Conservation (phyloP, 1,140 invertebrate genomes). For the Fopius arisanus region DNA sequence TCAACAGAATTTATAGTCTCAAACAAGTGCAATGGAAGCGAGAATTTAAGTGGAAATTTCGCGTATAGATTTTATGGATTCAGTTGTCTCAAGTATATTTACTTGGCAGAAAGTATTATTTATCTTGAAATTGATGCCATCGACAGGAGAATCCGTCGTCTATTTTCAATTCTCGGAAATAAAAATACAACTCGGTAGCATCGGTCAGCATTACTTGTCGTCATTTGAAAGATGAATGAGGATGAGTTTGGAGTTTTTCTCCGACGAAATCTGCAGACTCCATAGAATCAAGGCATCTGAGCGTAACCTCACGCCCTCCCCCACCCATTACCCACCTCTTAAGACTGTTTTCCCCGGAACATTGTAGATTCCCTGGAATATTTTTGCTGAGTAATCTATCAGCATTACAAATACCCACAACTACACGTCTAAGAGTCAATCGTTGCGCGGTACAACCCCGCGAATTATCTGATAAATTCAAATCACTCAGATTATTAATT, state of each 20-base stretch:
- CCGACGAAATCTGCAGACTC: neutral
- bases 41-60: no score
- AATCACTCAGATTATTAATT: no score
- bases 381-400: slow-evolving; percentile 53
- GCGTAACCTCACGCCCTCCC: slow-evolving; percentile 3
- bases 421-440: neutral
- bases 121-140: no score
- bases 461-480: no score
- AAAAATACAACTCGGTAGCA: slow-evolving; percentile 28
- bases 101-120: no score
- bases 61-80: no score
- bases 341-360: neutral
- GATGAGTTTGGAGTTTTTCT: neutral
- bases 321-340: neutral
- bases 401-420: slow-evolving; percentile 48
- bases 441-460: neutral
- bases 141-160: no score
- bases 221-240: slow-evolving; percentile 47
- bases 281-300: neutral
- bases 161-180: no score
- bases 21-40: no score
- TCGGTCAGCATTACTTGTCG: slow-evolving; percentile 52
- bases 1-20: no score
- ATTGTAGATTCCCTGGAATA: slow-evolving; percentile 27
- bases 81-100: no score